phyloP scores from a whole-genome alignment of 1,140 invertebrate species.

The Hylaeus volcanicus region DNA sequence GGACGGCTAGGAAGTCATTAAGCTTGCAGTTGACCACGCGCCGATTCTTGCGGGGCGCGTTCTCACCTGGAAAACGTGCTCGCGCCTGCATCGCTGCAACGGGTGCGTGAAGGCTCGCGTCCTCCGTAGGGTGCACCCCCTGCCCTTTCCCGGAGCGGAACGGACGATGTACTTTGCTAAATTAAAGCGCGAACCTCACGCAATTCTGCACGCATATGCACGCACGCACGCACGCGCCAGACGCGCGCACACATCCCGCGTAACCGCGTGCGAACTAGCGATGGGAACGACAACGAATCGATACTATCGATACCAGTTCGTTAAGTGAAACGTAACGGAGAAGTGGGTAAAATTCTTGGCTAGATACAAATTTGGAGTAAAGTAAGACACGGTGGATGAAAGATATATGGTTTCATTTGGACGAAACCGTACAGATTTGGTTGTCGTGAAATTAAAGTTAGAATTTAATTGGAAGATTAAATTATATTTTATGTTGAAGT shows the following conservation, averaged over 20 bases:
- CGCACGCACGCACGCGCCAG: constrained; percentile 44
- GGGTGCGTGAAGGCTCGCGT: constrained; percentile 47
- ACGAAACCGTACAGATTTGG: too few relatives aligned
- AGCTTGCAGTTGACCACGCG: constrained; percentile 39
- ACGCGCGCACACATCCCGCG: constrained; percentile 8
- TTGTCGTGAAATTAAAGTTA: too few relatives aligned
- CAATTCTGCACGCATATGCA: constrained; percentile 48
- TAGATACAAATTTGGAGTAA: too few relatives aligned
- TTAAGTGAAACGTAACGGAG: too few relatives aligned
- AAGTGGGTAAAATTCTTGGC: too few relatives aligned
- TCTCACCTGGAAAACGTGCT: constrained; percentile 41
- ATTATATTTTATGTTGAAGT: too few relatives aligned
- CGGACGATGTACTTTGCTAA: constrained; percentile 68
- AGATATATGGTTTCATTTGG: too few relatives aligned
- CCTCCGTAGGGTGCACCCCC: constrained; percentile 37
- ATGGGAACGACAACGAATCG: too few relatives aligned
- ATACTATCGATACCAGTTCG: too few relatives aligned
- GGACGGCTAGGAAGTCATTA: constrained; percentile 34
- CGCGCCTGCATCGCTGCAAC: constrained; percentile 31
- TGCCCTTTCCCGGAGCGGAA: constrained; percentile 56
- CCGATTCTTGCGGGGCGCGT: constrained; percentile 12
- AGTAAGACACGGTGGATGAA: too few relatives aligned
- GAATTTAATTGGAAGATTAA: too few relatives aligned
- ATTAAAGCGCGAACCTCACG: constrained; percentile 70
- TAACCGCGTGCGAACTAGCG: background rate